A percentile compares a stretch with the other conserved stretches of the same genome.
phyloP scores from a whole-genome alignment of 2,888 invertebrate species.

The Catotricha subobsoleta region DNA sequence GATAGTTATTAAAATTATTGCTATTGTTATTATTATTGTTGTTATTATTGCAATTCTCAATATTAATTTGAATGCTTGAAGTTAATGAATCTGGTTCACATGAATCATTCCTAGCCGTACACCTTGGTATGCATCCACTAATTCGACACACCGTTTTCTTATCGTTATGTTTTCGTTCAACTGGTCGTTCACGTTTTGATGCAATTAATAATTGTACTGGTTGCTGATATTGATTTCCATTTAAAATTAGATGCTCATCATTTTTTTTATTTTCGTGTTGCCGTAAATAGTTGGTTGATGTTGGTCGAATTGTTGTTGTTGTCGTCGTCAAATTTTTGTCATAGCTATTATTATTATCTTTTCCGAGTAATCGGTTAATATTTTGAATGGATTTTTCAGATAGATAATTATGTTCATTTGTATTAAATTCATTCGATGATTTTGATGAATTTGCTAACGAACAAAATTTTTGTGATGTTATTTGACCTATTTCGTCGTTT shows the following conservation, averaged over 20 bases:
- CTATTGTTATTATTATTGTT: slow-evolving; percentile 1
- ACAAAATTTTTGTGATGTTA: too few species aligned
- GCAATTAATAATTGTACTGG: not conserved
- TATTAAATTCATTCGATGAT: too few species aligned
- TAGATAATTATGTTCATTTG: too few species aligned
- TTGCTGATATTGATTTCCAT: not conserved
- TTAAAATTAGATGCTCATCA: too few species aligned
- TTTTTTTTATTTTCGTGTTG: slow-evolving; percentile 3
- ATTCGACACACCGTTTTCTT: not conserved
- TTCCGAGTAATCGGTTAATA: too few species aligned
- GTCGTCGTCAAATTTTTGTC: not conserved
- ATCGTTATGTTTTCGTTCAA: not conserved
- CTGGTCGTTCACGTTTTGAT: not conserved
- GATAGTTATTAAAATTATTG: slow-evolving; percentile 1
- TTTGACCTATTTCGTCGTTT: too few species aligned
- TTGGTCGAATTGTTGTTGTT: not conserved
- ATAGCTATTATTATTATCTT: too few species aligned
- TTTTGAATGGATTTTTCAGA: too few species aligned
- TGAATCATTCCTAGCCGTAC: slow-evolving; percentile 3
- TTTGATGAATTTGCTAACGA: too few species aligned
- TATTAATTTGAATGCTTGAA: not conserved
- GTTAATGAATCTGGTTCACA: slow-evolving; percentile 3
- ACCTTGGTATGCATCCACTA: slow-evolving; percentile 4
- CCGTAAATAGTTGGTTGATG: not conserved
- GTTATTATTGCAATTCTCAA: not conserved